These are phyloP conservation scores for Electrophaes corylata DNA, from an alignment of 2,888 invertebrate genomes.

Conservation along the genomic window DNA sequence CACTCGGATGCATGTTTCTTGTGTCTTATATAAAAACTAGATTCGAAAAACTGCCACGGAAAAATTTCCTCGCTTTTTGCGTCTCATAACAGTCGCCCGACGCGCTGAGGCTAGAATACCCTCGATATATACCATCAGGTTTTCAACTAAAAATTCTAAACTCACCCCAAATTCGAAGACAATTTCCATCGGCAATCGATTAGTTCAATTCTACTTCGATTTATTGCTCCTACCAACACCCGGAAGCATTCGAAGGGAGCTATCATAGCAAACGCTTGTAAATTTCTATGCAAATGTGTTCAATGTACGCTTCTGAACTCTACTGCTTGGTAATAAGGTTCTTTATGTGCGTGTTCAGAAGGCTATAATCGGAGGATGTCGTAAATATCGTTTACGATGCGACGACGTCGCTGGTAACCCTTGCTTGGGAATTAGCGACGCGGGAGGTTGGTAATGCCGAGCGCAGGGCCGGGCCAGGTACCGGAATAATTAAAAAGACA, in stretches of 20 bases:
- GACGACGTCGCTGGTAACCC: constrained; percentile 61
- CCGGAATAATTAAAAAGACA: constrained; percentile 23
- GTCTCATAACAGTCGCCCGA: too few species aligned
- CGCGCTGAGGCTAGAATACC: too few species aligned
- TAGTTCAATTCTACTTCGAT: constrained; percentile 37
- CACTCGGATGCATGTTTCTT: too few species aligned
- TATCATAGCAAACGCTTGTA: constrained; percentile 63
- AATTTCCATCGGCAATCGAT: constrained; percentile 36
- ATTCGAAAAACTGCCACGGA: too few species aligned
- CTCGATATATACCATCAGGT: background rate
- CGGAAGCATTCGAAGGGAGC: constrained; percentile 49
- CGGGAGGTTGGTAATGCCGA: constrained; percentile 57
- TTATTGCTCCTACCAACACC: constrained; percentile 35
- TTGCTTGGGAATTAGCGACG: constrained; percentile 66
- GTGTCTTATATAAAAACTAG: too few species aligned
- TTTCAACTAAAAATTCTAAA: constrained; percentile 2
- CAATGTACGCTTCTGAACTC: constrained; percentile 5
- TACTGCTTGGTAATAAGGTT: constrained; percentile 34
- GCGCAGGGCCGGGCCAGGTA: constrained; percentile 19
- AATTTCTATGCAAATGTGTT: constrained; percentile 77
- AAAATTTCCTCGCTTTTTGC: background rate
- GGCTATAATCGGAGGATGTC: constrained; percentile 69
- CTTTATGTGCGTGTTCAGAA: background rate
- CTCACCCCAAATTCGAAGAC: constrained; percentile 22
- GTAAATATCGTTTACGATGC: constrained; percentile 76